Percentiles rank a stretch among this genome's conserved stretches.
Conservation (phyloP, 2,113 vertebrate species). For the Carettochelys insculpta region DNA sequence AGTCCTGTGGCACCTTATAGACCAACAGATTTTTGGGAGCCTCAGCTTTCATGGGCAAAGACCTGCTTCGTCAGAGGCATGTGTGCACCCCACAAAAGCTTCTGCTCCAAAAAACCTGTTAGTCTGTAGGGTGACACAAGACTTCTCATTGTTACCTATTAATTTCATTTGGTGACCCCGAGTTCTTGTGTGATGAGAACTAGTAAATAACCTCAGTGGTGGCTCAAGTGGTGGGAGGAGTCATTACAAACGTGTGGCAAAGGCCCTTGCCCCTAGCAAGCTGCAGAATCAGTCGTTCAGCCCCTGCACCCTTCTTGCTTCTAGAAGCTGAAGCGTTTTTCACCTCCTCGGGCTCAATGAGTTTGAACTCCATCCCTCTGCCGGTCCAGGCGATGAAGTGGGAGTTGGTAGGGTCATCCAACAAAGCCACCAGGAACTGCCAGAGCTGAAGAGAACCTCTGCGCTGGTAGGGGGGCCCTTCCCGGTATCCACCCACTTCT, state of each 20-base stretch:
- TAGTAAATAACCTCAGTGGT: neutral
- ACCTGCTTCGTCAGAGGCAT: no score
- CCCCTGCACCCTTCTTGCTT: neutral
- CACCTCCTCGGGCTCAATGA: conserved; percentile 98
- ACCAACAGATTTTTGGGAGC: no score
- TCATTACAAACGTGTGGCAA: neutral
- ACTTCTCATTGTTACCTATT: no score
- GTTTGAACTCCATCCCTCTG: conserved; percentile 98
- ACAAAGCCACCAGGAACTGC: conserved; percentile 95
- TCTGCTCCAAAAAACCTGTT: no score
- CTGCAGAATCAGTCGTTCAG: neutral
- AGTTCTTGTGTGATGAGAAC: no score
- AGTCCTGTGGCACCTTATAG: no score
- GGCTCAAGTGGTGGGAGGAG: no score
- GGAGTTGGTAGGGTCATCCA: conserved; percentile 92
- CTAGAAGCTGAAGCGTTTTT: conserved; percentile 13
- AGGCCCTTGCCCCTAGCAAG: neutral
- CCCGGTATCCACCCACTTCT: conserved; percentile 84
- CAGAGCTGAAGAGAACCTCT: conserved; percentile 96
- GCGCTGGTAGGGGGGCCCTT: conserved; percentile 93
- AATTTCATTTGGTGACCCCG: no score
- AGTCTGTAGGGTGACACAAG: no score
- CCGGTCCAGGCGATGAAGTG: conserved; percentile 99
- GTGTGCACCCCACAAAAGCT: no score
- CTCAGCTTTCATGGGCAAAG: no score